Base-by-base conservation (phyloP, 2,888 invertebrate species). In the Axea sp. region DNA sequence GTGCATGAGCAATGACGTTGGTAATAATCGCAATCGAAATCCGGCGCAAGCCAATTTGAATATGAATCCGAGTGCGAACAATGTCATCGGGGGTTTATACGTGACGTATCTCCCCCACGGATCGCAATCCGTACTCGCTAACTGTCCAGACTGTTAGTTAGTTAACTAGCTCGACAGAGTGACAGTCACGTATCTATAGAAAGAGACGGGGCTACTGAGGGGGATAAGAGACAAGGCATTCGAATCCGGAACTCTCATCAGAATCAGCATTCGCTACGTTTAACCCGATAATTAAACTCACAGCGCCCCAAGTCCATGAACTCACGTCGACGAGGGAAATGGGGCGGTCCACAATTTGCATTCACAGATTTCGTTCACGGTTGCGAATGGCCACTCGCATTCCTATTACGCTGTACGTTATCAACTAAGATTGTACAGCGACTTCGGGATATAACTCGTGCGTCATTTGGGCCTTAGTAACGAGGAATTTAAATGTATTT, bases 201-300 rank as follows among this genome's bases (percentile, higher is more conserved):
- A 65, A 73, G 59, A 64, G 64, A 72, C 65, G 30, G 59, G 31
- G 51, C 45, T 26, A 69, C 41, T 33, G 53, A 72, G 43, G 60
- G 65, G 65, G 64, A 57, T 79, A 78, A 80, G 80, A 73, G 71
- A 62, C 57, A 72, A 72, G 77, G 80, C 84, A 85, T 85, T 86
- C 82, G 84, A 84, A 85, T 86, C 86, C 86, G 86, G 86, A 86
- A 86, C 86, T 86, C 86, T 86, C 86, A 86, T 86, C 86, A 86
- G 86, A 86, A 86, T 86, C 86, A 85, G 81, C 84, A 81, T 81
- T 86, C 86, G 86, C 84, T 86, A 86, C 86, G 86, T 86, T 86
- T 85, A 86, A 86, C 86, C 85, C 86, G 84, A 86, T 86, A 86
- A 86, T 86, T 86, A 86, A 86, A 86, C 84, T 85, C 82, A 78